Percentiles rank a stretch among this genome's conserved stretches.
These are phyloP conservation scores for Tinamus guttatus DNA, from an alignment of 2,113 vertebrate species.

Conservation along the genomic window DNA sequence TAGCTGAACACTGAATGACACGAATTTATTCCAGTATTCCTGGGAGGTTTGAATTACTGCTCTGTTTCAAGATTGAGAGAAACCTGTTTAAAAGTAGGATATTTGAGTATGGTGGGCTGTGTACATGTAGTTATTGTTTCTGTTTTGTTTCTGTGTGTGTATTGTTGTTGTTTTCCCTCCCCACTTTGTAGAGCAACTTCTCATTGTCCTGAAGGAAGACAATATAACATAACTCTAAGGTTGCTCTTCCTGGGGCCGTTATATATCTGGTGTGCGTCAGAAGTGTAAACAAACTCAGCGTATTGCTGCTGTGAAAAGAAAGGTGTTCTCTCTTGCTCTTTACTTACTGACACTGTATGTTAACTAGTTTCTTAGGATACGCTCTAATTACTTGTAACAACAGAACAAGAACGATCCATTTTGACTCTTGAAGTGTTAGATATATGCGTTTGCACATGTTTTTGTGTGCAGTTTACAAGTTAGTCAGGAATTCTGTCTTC, in stretches of 20 bases:
- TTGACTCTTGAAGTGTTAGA: not conserved
- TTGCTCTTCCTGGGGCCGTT: not conserved
- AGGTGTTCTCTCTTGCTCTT: not conserved
- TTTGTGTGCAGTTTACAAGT: not conserved
- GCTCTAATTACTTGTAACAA: not conserved
- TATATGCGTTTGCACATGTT: not conserved
- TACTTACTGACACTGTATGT: too few relatives aligned
- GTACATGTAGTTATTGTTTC: not conserved
- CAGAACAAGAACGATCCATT: not conserved
- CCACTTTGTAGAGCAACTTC: not conserved
- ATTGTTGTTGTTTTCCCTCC: too few relatives aligned
- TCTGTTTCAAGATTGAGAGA: not conserved
- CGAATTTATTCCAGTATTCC: not conserved
- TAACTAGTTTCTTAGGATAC: not conserved
- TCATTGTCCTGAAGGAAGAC: not conserved
- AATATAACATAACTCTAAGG: not conserved
- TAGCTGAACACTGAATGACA: not conserved
- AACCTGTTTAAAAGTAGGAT: fast-evolving
- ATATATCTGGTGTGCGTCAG: not conserved
- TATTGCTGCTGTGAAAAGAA: not conserved
- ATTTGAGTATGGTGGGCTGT: not conserved
- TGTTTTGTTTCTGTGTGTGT: not conserved
- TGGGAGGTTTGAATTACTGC: not conserved
- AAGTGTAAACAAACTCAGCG: not conserved
- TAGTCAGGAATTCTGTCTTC: not conserved